Evolutionary conservation across 2,888 invertebrate genomes (phyloP), one percentile per base, ranked within the genome.

Genomic region (Scrobipalpa atriplicella): DNA sequence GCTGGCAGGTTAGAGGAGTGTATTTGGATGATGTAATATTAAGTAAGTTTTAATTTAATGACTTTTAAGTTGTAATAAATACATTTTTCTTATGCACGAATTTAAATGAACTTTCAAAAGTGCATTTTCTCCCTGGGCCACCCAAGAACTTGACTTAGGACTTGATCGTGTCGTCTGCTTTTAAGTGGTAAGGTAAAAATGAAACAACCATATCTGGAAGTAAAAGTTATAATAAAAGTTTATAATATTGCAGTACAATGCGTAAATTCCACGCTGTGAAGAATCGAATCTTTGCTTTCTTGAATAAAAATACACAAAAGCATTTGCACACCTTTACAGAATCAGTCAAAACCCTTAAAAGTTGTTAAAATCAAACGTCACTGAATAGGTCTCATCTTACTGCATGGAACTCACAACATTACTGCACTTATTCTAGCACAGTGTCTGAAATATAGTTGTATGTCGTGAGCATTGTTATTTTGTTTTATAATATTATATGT

Each of bases 141-240:
- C 11, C 11, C 8, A 39, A 39, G 8, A 39, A 39, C n/a, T 16
- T 0, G n/a, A 5, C 47, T 47, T 1, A 16, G 47, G 7, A 3
- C 39, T 39, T 6, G 39, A 2, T 39, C 5, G 9, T 39, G 8
- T 39, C 1, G 8, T 39, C 9, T 39, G 39, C 2, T 29, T 29
- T 29, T 29, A 3, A 29, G 29, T 29, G 2, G 39, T 39, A 11
- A 16, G 41, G 62, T 18, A 19, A 9, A 75, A 90, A 87, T 86
- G 73, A 89, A 90, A 92, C 84, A 79, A 71, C 74, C 72, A 68
- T 78, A 65, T 78, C 86, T 79, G 87, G 92, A 93, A 93, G 92
- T 93, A 93, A 92, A 91, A 89, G 90, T 91, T 92, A 87, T 93
- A 93, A 89, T 93, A 92, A 93, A 93, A 90, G 84, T 90, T 90